These are phyloP conservation scores for Suncus etruscus DNA, from an alignment of 2,113 vertebrate species.

Conservation along the genomic window DNA sequence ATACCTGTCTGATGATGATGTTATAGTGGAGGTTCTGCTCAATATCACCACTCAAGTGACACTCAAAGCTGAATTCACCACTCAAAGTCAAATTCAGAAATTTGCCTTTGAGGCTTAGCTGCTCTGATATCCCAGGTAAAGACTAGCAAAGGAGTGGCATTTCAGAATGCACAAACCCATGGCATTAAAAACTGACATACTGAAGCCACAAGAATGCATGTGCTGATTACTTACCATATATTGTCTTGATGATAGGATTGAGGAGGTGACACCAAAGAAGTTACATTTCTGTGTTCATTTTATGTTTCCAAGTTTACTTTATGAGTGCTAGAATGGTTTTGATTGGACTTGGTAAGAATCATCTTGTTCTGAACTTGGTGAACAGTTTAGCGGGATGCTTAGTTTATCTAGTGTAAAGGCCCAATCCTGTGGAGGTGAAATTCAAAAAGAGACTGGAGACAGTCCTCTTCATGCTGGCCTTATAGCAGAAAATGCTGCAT, in stretches of 20 bases:
- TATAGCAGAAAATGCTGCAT: constrained; percentile 90
- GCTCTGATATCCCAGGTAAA: constrained; percentile 89
- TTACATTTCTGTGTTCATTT: constrained; percentile 91
- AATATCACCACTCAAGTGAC: constrained; percentile 92
- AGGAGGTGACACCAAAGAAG: constrained; percentile 79
- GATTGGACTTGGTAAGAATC: constrained; percentile 95
- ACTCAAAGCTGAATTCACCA: too few species aligned
- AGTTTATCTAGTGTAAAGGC: constrained; percentile 89
- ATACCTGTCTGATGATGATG: constrained; percentile 94
- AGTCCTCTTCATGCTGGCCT: constrained; percentile 92
- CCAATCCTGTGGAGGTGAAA: constrained; percentile 93
- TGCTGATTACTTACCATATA: background rate
- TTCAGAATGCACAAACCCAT: constrained; percentile 90
- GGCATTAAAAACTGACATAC: background rate
- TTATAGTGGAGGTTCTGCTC: constrained; percentile 94
- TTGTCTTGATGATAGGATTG: background rate
- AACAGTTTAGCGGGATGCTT: constrained; percentile 93
- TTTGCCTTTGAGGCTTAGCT: constrained; percentile 94
- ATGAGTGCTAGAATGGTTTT: constrained; percentile 95
- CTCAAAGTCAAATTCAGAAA: constrained; percentile 89
- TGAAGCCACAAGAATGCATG: background rate
- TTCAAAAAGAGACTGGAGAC: constrained; percentile 88
- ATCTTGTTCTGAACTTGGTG: constrained; percentile 93
- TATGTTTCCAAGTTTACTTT: constrained; percentile 87
- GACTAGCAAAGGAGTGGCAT: constrained; percentile 91